Evolutionary conservation across 2,113 vertebrate genomes (phyloP).

Genomic region (Pelodiscus sinensis): DNA sequence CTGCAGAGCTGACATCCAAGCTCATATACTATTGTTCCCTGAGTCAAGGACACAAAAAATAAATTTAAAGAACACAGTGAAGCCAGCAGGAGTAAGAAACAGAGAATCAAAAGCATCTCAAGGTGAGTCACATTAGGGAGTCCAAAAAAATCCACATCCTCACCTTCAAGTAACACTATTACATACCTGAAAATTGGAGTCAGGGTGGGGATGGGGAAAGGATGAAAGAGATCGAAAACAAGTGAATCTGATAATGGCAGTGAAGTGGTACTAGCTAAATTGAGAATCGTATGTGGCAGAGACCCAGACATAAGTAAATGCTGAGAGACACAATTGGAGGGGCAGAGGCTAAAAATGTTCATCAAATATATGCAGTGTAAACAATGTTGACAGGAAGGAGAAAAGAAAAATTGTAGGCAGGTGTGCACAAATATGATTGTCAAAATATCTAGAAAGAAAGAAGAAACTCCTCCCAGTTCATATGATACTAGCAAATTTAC

Average conservation of each 20-base stretch:
- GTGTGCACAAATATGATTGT: background rate
- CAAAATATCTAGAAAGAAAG: background rate
- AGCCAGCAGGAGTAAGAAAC: background rate
- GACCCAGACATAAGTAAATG: background rate
- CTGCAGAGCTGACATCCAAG: background rate
- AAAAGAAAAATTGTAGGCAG: background rate
- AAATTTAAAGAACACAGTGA: background rate
- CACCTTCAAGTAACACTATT: background rate
- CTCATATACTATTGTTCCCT: background rate
- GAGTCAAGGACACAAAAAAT: background rate
- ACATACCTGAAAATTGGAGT: slow-evolving; percentile 6
- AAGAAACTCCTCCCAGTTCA: background rate
- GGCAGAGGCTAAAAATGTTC: background rate
- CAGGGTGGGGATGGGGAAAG: too few relatives aligned
- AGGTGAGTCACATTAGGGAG: background rate
- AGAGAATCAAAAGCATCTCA: background rate
- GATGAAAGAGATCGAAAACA: background rate
- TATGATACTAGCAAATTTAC: too few relatives aligned
- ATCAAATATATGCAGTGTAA: background rate
- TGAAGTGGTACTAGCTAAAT: background rate
- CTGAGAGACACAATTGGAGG: background rate
- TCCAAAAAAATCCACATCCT: background rate
- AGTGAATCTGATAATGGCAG: background rate
- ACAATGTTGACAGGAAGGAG: background rate
- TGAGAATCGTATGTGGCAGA: background rate